Evolutionary conservation across 1,140 invertebrate species (phyloP).

Genomic region (Zaprionus ornatus): DNA sequence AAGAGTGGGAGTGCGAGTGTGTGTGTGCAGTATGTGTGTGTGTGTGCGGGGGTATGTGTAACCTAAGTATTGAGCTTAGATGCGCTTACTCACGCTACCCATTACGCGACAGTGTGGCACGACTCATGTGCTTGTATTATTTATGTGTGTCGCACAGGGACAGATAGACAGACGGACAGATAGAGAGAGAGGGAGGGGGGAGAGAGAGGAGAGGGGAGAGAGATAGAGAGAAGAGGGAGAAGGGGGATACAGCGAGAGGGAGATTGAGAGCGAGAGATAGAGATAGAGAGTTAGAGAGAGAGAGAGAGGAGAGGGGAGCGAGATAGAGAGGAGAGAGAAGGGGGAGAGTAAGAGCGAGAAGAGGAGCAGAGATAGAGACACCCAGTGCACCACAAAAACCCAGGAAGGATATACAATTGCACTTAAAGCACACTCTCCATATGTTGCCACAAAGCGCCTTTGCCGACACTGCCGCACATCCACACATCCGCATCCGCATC

Average conservation of each 20-base stretch:
- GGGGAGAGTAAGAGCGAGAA: neutral
- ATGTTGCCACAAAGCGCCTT: conserved; percentile 75
- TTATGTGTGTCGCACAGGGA: conserved; percentile 60
- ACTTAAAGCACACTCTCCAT: conserved; percentile 75
- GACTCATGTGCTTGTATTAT: conserved; percentile 64
- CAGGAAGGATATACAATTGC: conserved; percentile 75
- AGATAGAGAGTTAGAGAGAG: neutral
- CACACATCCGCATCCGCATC: conserved; percentile 42
- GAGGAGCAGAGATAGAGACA: neutral
- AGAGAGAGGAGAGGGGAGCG: neutral
- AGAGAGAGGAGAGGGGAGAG: neutral
- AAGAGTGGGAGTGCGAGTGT: conserved; percentile 12
- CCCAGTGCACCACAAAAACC: conserved; percentile 57
- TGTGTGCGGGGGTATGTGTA: conserved; percentile 34
- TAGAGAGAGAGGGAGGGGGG: neutral
- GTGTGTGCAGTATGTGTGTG: conserved; percentile 15
- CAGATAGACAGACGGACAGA: neutral
- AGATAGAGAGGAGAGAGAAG: neutral
- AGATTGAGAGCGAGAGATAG: no score
- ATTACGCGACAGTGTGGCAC: conserved; percentile 1
- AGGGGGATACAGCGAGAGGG: no score
- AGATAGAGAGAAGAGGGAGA: neutral
- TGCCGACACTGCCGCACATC: conserved; percentile 33
- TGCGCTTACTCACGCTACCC: conserved; percentile 10
- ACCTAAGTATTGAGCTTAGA: conserved; percentile 52